Evolutionary conservation across 2,113 vertebrate genomes (phyloP).

Genomic region (Zosterops lateralis): DNA sequence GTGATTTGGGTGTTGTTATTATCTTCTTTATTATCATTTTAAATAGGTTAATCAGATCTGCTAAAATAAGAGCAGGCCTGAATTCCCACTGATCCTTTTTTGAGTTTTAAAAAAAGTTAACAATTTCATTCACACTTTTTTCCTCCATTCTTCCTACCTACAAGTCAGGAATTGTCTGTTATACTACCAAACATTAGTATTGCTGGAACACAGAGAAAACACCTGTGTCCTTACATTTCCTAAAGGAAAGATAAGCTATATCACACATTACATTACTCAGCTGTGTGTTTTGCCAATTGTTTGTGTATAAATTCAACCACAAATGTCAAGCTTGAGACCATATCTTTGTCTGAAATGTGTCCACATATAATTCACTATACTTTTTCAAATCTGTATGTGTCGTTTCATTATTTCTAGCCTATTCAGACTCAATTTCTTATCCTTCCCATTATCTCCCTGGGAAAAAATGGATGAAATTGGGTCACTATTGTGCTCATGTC

Average conservation of each 20-base stretch:
- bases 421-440: constrained; percentile 5
- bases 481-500: not conserved
- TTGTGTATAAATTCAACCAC: not conserved
- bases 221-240: not conserved
- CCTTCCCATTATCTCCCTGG: not conserved
- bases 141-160: not conserved
- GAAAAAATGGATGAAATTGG: not conserved
- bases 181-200: not conserved
- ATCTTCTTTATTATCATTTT: not conserved
- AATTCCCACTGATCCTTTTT: not conserved
- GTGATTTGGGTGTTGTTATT: not conserved
- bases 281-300: not conserved
- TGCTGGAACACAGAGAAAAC: not conserved
- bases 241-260: not conserved
- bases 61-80: not conserved
- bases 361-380: not conserved
- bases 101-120: not conserved
- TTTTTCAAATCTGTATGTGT: not conserved
- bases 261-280: not conserved
- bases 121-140: not conserved
- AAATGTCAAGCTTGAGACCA: not conserved
- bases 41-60: not conserved
- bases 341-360: not conserved
- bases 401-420: not conserved
- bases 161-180: not conserved